Percentiles rank a stretch among this genome's conserved stretches.
These are phyloP conservation scores for Thaleichthys pacificus DNA, from an alignment of 2,797 vertebrate genomes.

Conservation along the genomic window DNA sequence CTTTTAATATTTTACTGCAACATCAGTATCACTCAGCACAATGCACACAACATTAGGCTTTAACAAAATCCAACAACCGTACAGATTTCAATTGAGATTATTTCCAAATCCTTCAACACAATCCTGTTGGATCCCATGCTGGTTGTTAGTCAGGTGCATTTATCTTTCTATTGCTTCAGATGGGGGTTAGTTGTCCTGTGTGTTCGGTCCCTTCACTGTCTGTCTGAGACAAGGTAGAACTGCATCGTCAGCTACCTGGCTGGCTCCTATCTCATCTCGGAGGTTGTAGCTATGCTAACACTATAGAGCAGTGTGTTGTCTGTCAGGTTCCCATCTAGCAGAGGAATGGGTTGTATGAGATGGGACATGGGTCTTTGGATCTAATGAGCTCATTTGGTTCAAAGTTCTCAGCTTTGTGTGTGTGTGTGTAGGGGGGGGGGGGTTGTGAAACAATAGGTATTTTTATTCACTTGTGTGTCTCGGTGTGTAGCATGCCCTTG, in stretches of 20 bases:
- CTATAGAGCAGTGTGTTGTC: background rate
- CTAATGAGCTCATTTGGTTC: background rate
- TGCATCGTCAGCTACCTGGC: background rate
- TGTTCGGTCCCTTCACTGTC: background rate
- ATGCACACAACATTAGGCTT: background rate
- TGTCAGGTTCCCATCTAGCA: background rate
- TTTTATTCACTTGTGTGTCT: constrained; percentile 11
- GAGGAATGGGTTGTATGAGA: background rate
- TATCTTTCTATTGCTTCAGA: background rate
- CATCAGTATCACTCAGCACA: background rate
- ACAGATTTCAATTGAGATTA: background rate
- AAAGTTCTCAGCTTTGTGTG: too few species aligned
- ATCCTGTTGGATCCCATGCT: background rate
- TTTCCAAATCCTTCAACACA: background rate
- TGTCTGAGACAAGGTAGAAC: too few species aligned
- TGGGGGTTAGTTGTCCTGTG: background rate
- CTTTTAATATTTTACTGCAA: background rate
- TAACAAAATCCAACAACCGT: background rate
- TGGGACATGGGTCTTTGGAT: background rate
- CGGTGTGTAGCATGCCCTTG: constrained; percentile 49
- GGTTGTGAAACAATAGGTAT: constrained; percentile 16
- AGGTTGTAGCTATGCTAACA: too few species aligned
- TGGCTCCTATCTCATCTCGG: background rate
- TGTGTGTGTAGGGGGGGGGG: too few species aligned
- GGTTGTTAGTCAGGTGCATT: too few species aligned